phyloP scores from a whole-genome alignment of 2,113 vertebrate genomes.

The Tonatia bakeri region DNA sequence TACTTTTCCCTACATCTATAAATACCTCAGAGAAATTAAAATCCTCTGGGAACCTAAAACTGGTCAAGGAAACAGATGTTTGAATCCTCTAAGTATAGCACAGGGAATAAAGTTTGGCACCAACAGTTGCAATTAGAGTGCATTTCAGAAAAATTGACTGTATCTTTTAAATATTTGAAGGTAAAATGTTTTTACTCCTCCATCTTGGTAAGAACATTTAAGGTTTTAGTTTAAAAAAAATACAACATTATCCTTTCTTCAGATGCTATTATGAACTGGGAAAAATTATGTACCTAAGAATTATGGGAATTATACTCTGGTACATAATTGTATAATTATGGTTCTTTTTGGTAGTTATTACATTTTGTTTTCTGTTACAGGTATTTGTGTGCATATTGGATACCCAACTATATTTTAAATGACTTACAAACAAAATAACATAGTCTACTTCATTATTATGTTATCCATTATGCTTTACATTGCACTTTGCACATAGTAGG shows the following conservation, averaged over 20 bases:
- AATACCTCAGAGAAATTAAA: constrained; percentile 65
- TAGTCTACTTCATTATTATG: constrained; percentile 3
- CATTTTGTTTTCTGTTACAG: constrained; percentile 33
- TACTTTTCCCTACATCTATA: constrained; percentile 48
- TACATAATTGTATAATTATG: not conserved
- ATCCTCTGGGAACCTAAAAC: constrained; percentile 51
- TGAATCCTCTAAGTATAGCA: constrained; percentile 32
- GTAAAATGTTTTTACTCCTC: constrained; percentile 19
- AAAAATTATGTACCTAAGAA: constrained; percentile 36
- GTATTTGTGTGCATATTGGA: not conserved
- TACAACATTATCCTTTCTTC: constrained; percentile 16
- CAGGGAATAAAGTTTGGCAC: constrained; percentile 31
- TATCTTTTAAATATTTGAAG: constrained; percentile 17
- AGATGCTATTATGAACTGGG: not conserved
- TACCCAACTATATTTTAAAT: constrained; percentile 3
- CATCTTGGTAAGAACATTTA: constrained; percentile 31
- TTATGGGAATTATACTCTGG: constrained; percentile 26
- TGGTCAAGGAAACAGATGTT: constrained; percentile 61
- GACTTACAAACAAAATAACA: constrained; percentile 2
- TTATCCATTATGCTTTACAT: not conserved
- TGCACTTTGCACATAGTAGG: constrained; percentile 42
- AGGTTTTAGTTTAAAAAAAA: constrained; percentile 17
- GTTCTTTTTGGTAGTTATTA: constrained; percentile 1
- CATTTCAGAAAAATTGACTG: constrained; percentile 24
- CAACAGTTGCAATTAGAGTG: constrained; percentile 20